phyloP scores from a whole-genome alignment of 2,113 vertebrate genomes.

The Lucifuga dentata region DNA sequence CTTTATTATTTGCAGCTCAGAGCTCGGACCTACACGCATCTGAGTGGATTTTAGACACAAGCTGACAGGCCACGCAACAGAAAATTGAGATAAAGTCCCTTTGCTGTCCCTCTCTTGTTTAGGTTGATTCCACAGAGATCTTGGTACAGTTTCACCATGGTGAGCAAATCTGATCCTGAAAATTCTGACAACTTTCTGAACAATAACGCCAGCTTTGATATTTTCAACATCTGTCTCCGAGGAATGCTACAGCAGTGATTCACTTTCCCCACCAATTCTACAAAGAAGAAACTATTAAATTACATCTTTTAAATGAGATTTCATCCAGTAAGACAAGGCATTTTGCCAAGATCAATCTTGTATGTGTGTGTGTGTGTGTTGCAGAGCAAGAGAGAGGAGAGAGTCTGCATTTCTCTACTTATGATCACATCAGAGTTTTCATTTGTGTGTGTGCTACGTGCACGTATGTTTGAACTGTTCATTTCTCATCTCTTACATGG shows the following conservation, averaged over 20 bases:
- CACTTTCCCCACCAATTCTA: slow-evolving; percentile 37
- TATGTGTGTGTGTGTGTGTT: slow-evolving; percentile 22
- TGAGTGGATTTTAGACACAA: slow-evolving; percentile 45
- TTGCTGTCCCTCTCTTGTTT: not conserved
- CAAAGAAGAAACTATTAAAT: slow-evolving; percentile 61
- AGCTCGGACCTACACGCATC: slow-evolving; percentile 30
- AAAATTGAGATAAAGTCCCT: slow-evolving; percentile 51
- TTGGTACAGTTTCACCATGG: slow-evolving; percentile 42
- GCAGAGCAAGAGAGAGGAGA: slow-evolving; percentile 11
- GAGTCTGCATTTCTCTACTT: not conserved
- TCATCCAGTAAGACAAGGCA: slow-evolving; percentile 63
- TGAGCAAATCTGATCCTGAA: slow-evolving; percentile 54
- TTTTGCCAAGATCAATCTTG: slow-evolving; percentile 55
- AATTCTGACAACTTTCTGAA: slow-evolving; percentile 46
- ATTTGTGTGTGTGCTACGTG: slow-evolving; percentile 7
- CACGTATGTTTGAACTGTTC: slow-evolving; percentile 28
- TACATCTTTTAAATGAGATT: slow-evolving; percentile 71
- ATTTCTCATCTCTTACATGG: slow-evolving; percentile 41
- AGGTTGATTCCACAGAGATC: slow-evolving; percentile 35
- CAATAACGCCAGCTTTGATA: slow-evolving; percentile 35
- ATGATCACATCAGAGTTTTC: slow-evolving; percentile 8
- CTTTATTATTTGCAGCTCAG: slow-evolving; percentile 33
- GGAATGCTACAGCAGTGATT: slow-evolving; percentile 33
- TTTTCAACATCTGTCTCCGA: slow-evolving; percentile 44
- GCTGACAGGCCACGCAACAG: slow-evolving; percentile 48